phyloP scores from a whole-genome alignment of 2,113 vertebrate genomes.

The Phylloscopus whistleri region DNA sequence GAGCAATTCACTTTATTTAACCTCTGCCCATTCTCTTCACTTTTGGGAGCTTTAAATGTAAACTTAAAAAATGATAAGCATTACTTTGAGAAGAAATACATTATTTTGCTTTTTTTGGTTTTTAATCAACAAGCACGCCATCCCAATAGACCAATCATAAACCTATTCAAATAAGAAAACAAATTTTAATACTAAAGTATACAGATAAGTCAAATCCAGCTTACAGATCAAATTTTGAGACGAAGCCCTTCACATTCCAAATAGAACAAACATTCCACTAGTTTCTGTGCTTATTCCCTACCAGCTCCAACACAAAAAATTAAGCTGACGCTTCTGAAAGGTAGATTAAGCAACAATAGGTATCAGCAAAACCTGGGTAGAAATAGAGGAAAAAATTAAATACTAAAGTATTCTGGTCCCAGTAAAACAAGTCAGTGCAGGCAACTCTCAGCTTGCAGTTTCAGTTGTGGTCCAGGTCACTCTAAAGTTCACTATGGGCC shows the following conservation, averaged over 20 bases:
- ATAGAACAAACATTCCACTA: not conserved
- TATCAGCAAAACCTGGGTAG: not conserved
- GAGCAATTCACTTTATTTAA: not conserved
- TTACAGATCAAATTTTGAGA: not conserved
- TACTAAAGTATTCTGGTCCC: not conserved
- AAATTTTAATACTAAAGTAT: not conserved
- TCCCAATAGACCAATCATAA: constrained; percentile 12
- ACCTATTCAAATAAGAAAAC: not conserved
- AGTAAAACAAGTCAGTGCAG: not conserved
- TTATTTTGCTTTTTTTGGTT: not conserved
- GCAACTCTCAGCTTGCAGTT: not conserved
- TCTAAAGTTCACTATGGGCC: not conserved
- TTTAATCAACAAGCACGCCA: not conserved
- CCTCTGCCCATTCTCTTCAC: not conserved
- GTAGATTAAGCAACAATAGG: not conserved
- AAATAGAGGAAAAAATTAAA: not conserved
- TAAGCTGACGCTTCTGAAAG: not conserved
- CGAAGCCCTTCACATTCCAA: not conserved
- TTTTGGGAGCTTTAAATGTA: not conserved
- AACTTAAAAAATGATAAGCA: not conserved
- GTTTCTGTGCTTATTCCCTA: not conserved
- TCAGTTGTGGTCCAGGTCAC: not conserved
- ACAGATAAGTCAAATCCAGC: not conserved
- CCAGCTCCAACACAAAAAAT: not conserved
- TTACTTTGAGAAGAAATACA: not conserved